Percentiles rank a stretch among this genome's conserved stretches.
Evolutionary conservation across 2,797 vertebrate species (phyloP).

Genomic region (Rhinichthys osculus): DNA sequence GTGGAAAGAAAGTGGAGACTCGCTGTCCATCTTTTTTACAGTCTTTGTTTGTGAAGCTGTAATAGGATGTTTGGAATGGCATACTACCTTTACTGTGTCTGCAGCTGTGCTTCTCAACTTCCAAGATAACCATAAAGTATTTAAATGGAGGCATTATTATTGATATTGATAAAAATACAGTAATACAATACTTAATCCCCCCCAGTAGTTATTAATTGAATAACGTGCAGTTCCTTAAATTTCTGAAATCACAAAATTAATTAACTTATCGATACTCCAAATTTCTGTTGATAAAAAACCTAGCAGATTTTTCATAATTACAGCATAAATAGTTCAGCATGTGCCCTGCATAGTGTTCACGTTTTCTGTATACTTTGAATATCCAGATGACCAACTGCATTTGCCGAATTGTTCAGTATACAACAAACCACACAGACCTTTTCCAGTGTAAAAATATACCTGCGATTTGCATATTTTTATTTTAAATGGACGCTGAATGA

Average conservation of each 20-base stretch:
- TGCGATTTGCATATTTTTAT: neutral
- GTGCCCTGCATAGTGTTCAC: neutral
- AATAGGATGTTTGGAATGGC: neutral
- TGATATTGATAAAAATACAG: neutral
- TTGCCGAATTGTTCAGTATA: neutral
- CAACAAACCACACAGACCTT: neutral
- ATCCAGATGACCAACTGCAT: neutral
- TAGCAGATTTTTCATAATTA: too few species aligned
- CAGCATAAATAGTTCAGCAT: too few species aligned
- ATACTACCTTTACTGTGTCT: neutral
- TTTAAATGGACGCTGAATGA: neutral
- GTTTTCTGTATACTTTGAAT: neutral
- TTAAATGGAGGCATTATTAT: neutral
- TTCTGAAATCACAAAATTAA: neutral
- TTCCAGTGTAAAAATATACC: neutral
- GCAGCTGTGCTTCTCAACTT: neutral
- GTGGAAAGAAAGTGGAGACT: neutral
- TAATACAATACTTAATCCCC: neutral
- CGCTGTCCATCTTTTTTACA: neutral
- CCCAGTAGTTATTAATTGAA: neutral
- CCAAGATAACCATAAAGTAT: neutral
- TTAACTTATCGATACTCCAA: neutral
- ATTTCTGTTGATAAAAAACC: too few species aligned
- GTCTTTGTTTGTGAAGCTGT: neutral
- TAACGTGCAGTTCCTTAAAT: neutral